Evolutionary conservation across 2,797 vertebrate genomes (phyloP), one percentile per base, ranked within the genome.

Genomic region (Lagocephalus sceleratus): DNA sequence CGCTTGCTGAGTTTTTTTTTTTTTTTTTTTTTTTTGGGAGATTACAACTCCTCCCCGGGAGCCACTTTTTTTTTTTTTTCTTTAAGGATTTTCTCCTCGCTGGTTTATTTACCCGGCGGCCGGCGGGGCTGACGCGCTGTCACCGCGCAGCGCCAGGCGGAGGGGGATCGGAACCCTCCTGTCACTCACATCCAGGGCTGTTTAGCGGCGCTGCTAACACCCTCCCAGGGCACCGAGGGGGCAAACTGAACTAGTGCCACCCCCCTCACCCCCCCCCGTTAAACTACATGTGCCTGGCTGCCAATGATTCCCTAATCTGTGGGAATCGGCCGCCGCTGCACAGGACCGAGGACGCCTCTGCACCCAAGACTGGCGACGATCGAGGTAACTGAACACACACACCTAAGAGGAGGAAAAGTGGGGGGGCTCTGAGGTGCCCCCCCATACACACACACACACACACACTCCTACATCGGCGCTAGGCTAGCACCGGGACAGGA

Each of bases 301-400:
- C 82, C 77, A 67, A 88, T 90, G 86, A 79, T 80, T 81, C 77
- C 82, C 81, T 87, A 66, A 87, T 83, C 79, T 70, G 61, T 26
- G 69, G 66, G 73, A 74, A 70, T 78, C 79, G 50, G 73, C 48
- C 64, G 61, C 79, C 79, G 78, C 78, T 68, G 17, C 40, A n/a
- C 82, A 73, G 76, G 66, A 76, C 57, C 5, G 82, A 87, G 87
- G 87, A 90, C 85, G 84, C 78, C 63, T 82, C 74, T 55, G 82
- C 79, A 70, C 65, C 71, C 59, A 53, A 59, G 61, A 75, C 85
- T 75, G 82, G 81, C 79, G 64, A 72, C 80, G 29, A 78, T 52
- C 77, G 85, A 89, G 89, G 88, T 89, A 87, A 86, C 68, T 21
- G 21, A 26, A 35, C 12, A 86, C 85, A 71, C 1, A 17, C 40